Evolutionary conservation across 2,113 vertebrate species (phyloP), one percentile per base, ranked within the genome.

Genomic region (Hoplias malabaricus): DNA sequence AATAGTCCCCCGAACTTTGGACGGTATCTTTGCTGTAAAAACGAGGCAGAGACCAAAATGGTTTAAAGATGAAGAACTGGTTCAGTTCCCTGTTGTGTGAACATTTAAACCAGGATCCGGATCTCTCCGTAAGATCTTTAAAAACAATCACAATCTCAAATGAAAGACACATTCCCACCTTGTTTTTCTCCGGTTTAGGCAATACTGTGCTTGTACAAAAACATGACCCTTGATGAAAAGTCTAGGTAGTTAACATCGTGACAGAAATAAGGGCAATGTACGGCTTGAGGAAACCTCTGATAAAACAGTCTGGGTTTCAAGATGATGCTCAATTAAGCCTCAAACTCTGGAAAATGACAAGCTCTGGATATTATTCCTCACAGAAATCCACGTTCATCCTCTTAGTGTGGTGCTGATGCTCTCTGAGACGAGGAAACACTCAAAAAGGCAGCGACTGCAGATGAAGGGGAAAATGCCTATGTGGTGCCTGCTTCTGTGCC

Each of bases 91-190:
- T 59, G 56, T 69, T 25, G 56, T 53, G 67, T 36, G 73, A 46
- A 69, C 54, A 69, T 69, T 77, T 14, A 16, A 53, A 19, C 36
- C 16, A 79, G 50, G 23, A 56, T 11, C 5, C 25, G 33, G 16
- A 42, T 34, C 69, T 23, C 6, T 42, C 14, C 25, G 48, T 8
- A 73, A 57, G 14, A 69, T 33, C 43, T 19, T n/a, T 34, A 13
- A 63, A 63, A 62, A 69, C 14, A 21, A 43, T 10, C 57, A 70
- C 25, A n/a, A 63, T 53, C n/a, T 69, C 33, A 73, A 33, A 70
- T 46, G 29, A 69, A 33, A 42, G 31, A 63, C 69, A 50, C 38
- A 38, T 50, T 77, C 66, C 40, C 68, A 66, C 34, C 74, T 76
- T 43, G 59, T 61, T 63, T n/a, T 40, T 59, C 27, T 57, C 5